Conservation (phyloP, 2,888 invertebrate genomes). For the Lithophane ornitopus region DNA sequence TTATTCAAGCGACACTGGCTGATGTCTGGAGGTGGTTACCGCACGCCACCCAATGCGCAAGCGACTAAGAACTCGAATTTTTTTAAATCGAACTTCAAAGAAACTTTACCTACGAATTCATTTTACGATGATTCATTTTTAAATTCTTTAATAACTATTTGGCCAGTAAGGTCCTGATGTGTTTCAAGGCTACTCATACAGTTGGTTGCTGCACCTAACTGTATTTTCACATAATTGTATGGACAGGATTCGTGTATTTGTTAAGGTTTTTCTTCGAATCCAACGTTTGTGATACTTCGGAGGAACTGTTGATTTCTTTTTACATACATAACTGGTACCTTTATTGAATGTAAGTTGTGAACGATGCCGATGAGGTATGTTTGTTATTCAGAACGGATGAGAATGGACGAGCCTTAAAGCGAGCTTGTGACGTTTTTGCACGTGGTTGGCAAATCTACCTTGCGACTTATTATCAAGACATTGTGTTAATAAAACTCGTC, state of each 20-base stretch:
- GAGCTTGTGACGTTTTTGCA: constrained; percentile 30
- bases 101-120: constrained; percentile 30
- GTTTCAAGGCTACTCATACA: constrained; percentile 31
- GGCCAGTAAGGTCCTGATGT: not conserved
- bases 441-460: constrained; percentile 7
- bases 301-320: constrained; percentile 47
- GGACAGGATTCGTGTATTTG: constrained; percentile 44
- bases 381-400: constrained; percentile 16
- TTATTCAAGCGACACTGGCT: constrained; percentile 82
- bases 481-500: constrained; percentile 25
- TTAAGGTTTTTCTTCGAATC: constrained; percentile 44
- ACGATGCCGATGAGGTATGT: constrained; percentile 6
- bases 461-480: not conserved
- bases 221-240: constrained; percentile 44
- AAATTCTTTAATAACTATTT: not conserved
- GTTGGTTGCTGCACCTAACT: constrained; percentile 42
- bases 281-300: constrained; percentile 42
- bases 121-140: not conserved
- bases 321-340: constrained; percentile 44
- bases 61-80: constrained; percentile 36
- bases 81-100: constrained; percentile 16
- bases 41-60: constrained; percentile 65
- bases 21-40: constrained; percentile 59
- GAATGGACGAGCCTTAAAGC: constrained; percentile 9
- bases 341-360: constrained; percentile 27